Evolutionary conservation across 2,888 invertebrate genomes (phyloP).

Genomic region (Amphipyra tragopoginis): DNA sequence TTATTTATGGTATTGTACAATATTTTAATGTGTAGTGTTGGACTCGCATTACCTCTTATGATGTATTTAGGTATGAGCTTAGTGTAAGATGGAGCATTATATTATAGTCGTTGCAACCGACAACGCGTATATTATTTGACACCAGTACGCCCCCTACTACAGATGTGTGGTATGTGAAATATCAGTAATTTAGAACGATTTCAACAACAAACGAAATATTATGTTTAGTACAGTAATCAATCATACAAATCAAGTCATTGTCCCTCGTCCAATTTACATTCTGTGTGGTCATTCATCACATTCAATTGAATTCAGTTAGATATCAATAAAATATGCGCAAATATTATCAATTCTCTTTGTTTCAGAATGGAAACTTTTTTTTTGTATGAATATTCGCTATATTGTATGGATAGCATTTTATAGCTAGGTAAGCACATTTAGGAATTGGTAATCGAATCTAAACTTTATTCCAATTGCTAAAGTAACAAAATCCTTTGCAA

Average conservation of each 20-base stretch:
- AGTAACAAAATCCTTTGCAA: constrained; percentile 39
- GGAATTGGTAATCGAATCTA: constrained; percentile 11
- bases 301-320: background rate
- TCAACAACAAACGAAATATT: background rate
- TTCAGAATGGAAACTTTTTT: constrained; percentile 3
- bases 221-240: background rate
- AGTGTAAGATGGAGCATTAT: too few relatives aligned
- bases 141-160: too few relatives aligned
- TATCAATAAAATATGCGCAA: background rate
- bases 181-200: too few relatives aligned
- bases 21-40: too few relatives aligned
- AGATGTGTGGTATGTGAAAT: background rate
- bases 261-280: background rate
- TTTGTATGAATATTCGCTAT: background rate
- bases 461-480: constrained; percentile 30
- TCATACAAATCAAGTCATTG: background rate
- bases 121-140: too few relatives aligned
- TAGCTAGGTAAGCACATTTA: constrained; percentile 1
- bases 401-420: background rate
- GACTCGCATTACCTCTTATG: too few relatives aligned
- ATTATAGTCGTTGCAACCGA: too few relatives aligned
- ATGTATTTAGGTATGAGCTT: too few relatives aligned
- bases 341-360: background rate
- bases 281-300: background rate
- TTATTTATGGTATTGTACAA: background rate